These are phyloP conservation scores for Dione juno DNA, from an alignment of 2,888 invertebrate species.

Conservation along the genomic window DNA sequence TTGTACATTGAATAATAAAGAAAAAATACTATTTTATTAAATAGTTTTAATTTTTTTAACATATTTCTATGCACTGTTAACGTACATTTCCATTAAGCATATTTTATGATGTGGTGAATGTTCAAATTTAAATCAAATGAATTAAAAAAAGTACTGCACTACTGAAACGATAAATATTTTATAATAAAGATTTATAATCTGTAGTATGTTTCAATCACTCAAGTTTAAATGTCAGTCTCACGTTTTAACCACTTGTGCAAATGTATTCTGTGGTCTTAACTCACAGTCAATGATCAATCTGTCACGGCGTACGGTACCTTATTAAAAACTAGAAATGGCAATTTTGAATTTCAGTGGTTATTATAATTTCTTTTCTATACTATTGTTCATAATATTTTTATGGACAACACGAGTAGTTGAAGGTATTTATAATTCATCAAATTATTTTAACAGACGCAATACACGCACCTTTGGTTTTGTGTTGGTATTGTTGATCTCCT, in stretches of 20 bases:
- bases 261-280: too few species aligned
- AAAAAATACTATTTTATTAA: too few species aligned
- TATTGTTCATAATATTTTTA: slow-evolving; percentile 48
- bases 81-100: too few species aligned
- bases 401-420: slow-evolving; percentile 53
- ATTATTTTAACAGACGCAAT: slow-evolving; percentile 16
- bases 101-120: too few species aligned
- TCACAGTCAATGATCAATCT: slow-evolving; percentile 1
- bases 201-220: not conserved
- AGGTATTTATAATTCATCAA: slow-evolving; percentile 54
- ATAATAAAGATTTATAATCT: not conserved
- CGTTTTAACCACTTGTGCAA: not conserved
- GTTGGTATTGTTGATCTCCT: slow-evolving; percentile 41
- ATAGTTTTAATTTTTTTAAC: too few species aligned
- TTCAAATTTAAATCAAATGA: too few species aligned
- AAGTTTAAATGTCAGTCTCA: too few species aligned
- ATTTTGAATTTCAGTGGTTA: slow-evolving; percentile 49
- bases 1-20: too few species aligned
- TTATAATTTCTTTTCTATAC: slow-evolving; percentile 48
- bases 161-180: too few species aligned
- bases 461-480: not conserved
- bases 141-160: too few species aligned
- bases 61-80: too few species aligned
- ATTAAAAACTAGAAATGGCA: slow-evolving; percentile 51
- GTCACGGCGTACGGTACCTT: not conserved